Evolutionary conservation across 2,888 invertebrate species (phyloP), one percentile per base, ranked within the genome.

Genomic region (Cryptocheilus praepositus): DNA sequence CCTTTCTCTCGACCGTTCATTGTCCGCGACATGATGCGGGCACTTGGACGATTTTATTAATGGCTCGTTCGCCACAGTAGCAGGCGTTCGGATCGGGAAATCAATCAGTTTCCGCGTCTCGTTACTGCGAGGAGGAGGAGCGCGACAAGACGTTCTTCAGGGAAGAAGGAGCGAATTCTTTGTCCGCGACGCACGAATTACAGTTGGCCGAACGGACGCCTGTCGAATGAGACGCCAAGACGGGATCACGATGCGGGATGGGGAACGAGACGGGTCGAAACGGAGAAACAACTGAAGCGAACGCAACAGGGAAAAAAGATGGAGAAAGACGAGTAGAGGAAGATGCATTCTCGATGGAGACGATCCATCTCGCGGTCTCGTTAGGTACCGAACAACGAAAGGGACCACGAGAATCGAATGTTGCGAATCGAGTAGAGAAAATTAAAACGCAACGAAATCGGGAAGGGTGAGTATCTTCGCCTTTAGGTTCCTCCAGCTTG

Each of bases 311-410:
- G 18, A 57, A 45, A 60, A 57, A 36, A 36, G 25, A 18, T 0
- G 15, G 53, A 44, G 44, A 44, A 44, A 53, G 25, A 61, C 15
- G 36, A 5, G 58, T 56, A 70, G 67, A 46, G 61, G 58, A 64
- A 67, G 69, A 65, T 64, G 60, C 71, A 79, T 79, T 80, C 79
- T 77, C 70, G 71, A 57, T 61, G 71, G 76, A 76, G 66, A 61
- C 79, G 77, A 81, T 80, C 80, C 74, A 80, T 80, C 80, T 80
- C 80, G 68, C 71, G 76, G 76, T 74, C 80, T 81, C 81, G 80
- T 80, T 81, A 80, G 81, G 77, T 80, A 67, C 69, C 71, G 74
- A 74, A 64, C 64, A 57, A 64, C 36, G 36, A 36, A 36, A 36
- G 36, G 36, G 36, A 11, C 36, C 36, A 11, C 36, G 36, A 11